Evolutionary conservation across 2,888 invertebrate genomes (phyloP).

Genomic region (Gryllus longicercus): DNA sequence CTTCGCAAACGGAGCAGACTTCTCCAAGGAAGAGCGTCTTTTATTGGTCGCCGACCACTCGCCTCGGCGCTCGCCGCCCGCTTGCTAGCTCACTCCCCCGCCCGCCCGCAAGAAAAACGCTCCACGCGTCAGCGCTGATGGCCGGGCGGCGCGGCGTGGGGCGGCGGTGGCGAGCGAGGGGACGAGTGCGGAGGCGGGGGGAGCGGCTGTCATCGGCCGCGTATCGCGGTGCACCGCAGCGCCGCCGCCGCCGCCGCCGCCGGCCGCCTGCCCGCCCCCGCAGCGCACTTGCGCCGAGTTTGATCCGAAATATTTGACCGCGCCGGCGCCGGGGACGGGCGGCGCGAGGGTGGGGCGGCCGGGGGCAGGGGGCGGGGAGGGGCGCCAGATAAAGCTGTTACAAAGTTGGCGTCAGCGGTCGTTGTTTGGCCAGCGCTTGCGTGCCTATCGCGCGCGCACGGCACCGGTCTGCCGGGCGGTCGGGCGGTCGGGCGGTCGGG

Average conservation of each 20-base stretch:
- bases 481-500: not conserved
- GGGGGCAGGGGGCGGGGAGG: not conserved
- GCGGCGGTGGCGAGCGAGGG: no score
- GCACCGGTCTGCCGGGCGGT: not conserved
- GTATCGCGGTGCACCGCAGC: not conserved
- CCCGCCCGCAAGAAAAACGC: no score
- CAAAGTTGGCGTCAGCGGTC: not conserved
- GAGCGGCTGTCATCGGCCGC: not conserved
- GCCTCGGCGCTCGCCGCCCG: no score
- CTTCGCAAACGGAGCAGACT: no score
- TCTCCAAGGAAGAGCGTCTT: no score
- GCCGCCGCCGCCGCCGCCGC: not conserved
- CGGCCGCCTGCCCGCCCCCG: not conserved
- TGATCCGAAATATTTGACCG: not conserved
- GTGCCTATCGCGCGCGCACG: not conserved
- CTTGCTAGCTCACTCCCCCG: no score
- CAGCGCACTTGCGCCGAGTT: not conserved
- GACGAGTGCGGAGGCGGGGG: no score
- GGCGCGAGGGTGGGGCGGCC: not conserved
- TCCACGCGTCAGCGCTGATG: no score
- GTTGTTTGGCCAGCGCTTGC: not conserved
- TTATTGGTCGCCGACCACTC: no score
- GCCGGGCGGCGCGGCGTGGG: no score
- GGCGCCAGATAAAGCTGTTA: slow-evolving; percentile 2
- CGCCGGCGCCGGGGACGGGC: not conserved